Evolutionary conservation across 2,888 invertebrate species (phyloP).

Genomic region (Pycnomerus fuliginosus): DNA sequence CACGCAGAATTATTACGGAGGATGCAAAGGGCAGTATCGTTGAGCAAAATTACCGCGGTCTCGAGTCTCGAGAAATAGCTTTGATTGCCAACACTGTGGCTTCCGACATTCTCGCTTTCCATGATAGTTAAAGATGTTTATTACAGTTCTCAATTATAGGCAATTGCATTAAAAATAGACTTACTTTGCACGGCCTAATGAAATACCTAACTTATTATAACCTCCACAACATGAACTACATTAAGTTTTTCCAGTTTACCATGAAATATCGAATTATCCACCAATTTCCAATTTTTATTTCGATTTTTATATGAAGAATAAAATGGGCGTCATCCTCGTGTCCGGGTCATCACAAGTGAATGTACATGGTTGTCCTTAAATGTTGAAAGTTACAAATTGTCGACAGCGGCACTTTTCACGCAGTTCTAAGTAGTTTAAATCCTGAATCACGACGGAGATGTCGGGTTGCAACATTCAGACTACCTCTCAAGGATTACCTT

Average conservation of each 20-base stretch:
- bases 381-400: slow-evolving; percentile 23
- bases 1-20: slow-evolving; percentile 15
- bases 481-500: slow-evolving; percentile 20
- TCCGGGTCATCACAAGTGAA: slow-evolving; percentile 24
- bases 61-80: slow-evolving; percentile 34
- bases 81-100: slow-evolving; percentile 45
- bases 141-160: slow-evolving; percentile 42
- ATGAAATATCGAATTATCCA: slow-evolving; percentile 14
- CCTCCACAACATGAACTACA: slow-evolving; percentile 10
- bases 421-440: slow-evolving; percentile 17
- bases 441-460: slow-evolving; percentile 22
- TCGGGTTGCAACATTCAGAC: slow-evolving; percentile 15
- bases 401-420: slow-evolving; percentile 16
- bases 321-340: slow-evolving; percentile 1
- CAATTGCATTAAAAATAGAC: slow-evolving; percentile 40
- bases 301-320: not conserved
- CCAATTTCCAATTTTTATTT: slow-evolving; percentile 6
- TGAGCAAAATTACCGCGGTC: slow-evolving; percentile 33
- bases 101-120: slow-evolving; percentile 46
- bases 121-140: slow-evolving; percentile 44
- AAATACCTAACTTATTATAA: slow-evolving; percentile 2
- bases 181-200: slow-evolving; percentile 2
- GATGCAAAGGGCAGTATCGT: slow-evolving; percentile 24
- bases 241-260: slow-evolving; percentile 13
- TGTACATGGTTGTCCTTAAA: slow-evolving; percentile 19